Base-by-base conservation (phyloP, 2,888 invertebrate species). In the Zaprionus obscuricornis region DNA sequence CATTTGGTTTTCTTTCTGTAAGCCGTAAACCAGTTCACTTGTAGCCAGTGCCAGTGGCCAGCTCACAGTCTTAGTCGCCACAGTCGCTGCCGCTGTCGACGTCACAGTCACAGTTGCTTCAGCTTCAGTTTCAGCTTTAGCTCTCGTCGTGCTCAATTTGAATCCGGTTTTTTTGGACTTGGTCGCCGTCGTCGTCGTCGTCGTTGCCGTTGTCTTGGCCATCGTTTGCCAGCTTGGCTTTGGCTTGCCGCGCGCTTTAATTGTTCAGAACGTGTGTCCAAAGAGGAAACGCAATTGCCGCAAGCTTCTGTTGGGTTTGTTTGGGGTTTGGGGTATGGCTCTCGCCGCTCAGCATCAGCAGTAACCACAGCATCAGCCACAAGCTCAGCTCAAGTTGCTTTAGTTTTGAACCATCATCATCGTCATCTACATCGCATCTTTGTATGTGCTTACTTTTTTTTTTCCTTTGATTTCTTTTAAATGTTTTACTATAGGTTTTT, bases 251-350 rank as follows among this genome's bases (percentile, higher is more conserved):
- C 70, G 67, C 73, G 58, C 74, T 75, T 81, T 84, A 81, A 84
- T 81, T 82, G 85, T 81, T 77, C 82, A 81, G 85, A 73, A 87
- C 82, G 86, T 82, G 84, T 77, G 81, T 75, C 77, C 77, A 79
- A 83, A 83, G 82, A 82, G 73, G 82, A 78, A 82, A 86, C 86
- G 74, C 82, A 85, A 85, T 83, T 85, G 86, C 81, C 75, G 85
- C 72, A 79, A 86, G 86, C 87, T 86, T 86, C 86, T 87, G 87
- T 86, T 84, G 82, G 74, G 66, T 59, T 57, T 40, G 31, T 14
- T 63, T 56, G 73, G 46, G 57, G 66, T 57, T 63, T 71, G 51
- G 26, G 43, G 70, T 31, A 29, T 34, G 33, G 46, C 43, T 24
- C 46, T 17, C 13, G 40, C 42, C 16, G 27, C 6, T n/a, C n/a